Evolutionary conservation across 2,113 vertebrate species (phyloP).

Genomic region (western clawed frog (Xenopus tropicalis)): UCB_Xtro_10.0 CM004444.2:18164001-18164500

Average conservation of each 20-base stretch:
- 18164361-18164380: too few relatives aligned
- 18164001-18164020: constrained; percentile 10
- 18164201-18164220: constrained; percentile 37
- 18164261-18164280: background rate
- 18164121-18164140: constrained; percentile 10
- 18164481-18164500: too few relatives aligned
- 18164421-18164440: too few relatives aligned
- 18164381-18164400: too few relatives aligned
- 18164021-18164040: background rate
- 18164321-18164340: constrained; percentile 12
- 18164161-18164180: constrained; percentile 26
- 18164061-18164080: background rate
- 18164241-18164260: background rate
- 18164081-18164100: constrained; percentile 25
- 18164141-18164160: background rate
- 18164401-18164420: too few relatives aligned
- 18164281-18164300: background rate
- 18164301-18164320: background rate
- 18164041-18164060: background rate
- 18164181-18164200: background rate
- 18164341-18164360: background rate
- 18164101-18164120: constrained; percentile 9
- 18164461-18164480: too few relatives aligned
- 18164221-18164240: constrained; percentile 17
- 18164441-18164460: too few relatives aligned